Conservation (phyloP, 2,113 vertebrate species). For the Procavia capensis region DNA sequence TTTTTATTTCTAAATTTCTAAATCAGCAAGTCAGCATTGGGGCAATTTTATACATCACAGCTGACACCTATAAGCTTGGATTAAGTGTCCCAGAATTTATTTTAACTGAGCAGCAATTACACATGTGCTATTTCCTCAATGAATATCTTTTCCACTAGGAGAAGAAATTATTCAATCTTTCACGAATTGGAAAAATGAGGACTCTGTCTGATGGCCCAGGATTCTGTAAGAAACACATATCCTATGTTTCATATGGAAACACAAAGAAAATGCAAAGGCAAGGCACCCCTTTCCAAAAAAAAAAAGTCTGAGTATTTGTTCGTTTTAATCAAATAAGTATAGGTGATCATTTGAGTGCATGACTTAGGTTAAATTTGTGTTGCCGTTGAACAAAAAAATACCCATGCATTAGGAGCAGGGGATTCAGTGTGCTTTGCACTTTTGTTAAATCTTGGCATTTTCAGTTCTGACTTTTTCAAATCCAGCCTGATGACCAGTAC, state of each 20-base stretch:
- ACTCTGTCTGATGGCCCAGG: background rate
- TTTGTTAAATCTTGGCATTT: background rate
- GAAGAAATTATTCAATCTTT: constrained; percentile 42
- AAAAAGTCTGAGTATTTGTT: background rate
- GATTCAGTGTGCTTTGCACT: background rate
- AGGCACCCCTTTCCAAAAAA: background rate
- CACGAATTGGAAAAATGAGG: background rate
- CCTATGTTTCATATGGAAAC: background rate
- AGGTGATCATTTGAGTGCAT: background rate
- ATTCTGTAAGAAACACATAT: background rate
- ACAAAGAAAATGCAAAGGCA: background rate
- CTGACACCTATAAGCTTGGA: background rate
- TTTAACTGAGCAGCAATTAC: constrained; percentile 7
- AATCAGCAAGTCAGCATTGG: constrained; percentile 31
- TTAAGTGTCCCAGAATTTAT: constrained; percentile 31
- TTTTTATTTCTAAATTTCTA: constrained; percentile 51
- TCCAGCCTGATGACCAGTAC: background rate
- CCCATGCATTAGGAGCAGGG: background rate
- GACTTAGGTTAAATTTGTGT: background rate
- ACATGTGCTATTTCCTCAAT: background rate
- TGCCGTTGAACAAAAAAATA: background rate
- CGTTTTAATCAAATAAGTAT: background rate
- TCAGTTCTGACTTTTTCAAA: background rate
- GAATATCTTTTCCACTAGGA: constrained; percentile 42
- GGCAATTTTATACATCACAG: background rate